These are phyloP conservation scores for Reinhardtius hippoglossoides DNA, from an alignment of 2,113 vertebrate species.

Conservation along the genomic window DNA sequence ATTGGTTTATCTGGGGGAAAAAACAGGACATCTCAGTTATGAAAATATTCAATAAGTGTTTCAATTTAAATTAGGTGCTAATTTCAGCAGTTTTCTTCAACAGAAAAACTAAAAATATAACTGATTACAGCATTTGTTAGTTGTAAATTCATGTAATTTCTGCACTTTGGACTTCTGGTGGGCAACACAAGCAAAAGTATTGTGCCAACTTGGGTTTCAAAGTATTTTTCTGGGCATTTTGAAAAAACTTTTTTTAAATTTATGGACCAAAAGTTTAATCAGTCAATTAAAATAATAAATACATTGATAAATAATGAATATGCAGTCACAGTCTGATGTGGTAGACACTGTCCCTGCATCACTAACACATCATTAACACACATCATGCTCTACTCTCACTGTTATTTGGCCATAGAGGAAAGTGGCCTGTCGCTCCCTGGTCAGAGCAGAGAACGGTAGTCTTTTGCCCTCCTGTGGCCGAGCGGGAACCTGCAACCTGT, in stretches of 20 bases:
- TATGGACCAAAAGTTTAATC: neutral
- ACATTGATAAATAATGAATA: neutral
- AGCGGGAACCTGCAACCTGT: conserved; percentile 76
- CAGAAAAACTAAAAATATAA: neutral
- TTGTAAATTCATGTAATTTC: too few species aligned
- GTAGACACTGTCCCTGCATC: neutral
- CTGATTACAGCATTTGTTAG: neutral
- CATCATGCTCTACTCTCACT: conserved; percentile 82
- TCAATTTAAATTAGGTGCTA: neutral
- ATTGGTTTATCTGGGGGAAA: too few species aligned
- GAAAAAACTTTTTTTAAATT: neutral
- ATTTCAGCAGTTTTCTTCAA: neutral
- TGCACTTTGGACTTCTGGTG: too few species aligned
- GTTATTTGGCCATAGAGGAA: conserved; percentile 84
- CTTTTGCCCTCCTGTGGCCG: conserved; percentile 70
- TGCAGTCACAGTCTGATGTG: neutral
- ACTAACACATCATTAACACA: conserved; percentile 47
- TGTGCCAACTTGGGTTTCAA: too few species aligned
- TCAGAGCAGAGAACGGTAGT: conserved; percentile 70
- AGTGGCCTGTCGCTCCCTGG: conserved; percentile 75
- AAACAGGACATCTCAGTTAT: neutral
- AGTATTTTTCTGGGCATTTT: neutral
- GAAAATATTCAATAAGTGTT: neutral
- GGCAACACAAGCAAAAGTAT: too few species aligned
- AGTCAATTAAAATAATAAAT: neutral